Evolutionary conservation across 2,797 vertebrate genomes (phyloP), one percentile per base, ranked within the genome.

Genomic region (Ammospiza maritima): DNA sequence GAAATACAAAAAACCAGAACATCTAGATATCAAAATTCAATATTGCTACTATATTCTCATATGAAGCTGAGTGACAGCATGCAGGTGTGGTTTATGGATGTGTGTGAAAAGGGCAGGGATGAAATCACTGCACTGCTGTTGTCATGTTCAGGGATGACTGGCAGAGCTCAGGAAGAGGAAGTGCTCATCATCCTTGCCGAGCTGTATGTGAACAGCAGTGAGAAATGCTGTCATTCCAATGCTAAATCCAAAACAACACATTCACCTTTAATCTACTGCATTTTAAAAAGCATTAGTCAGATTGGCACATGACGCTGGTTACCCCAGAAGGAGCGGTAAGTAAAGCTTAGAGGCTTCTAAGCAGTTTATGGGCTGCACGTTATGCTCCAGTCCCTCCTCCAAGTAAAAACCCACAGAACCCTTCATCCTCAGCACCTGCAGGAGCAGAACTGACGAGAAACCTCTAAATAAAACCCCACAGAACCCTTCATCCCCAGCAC

Each of bases 211-310:
- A 88, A 67, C n/a, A 90, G 77, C 1, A 0, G 16, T 29, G 53
- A 91, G 69, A 93, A 93, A 62, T 36, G 44, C 77, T 80, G 82
- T 88, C 90, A 77, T 62, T 89, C 67, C 82, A 75, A 51, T 66
- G 85, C 66, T 92, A 72, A 89, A 96, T 93, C 76, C 79, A 91
- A 93, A 93, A 23, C 81, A 93, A 85, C 61, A 70, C 23, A 61
- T 85, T 92, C 87, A 91, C 85, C 93, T 91, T 96, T 95, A 93
- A 96, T 93, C 94, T 92, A 75, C 62, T 93, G 87, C 89, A 88
- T 95, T 95, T 96, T 84, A 84, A 92, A 96, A 95, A 91, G 93
- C 91, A 88, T 96, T 96, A 96, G 88, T 95, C 95, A 96, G 85
- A 75, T 47, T n/a, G 79, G 79, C 93, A 79, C 65, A 83, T 92